Evolutionary conservation across 2,888 invertebrate genomes (phyloP).

Genomic region (Melinaea menophilus): DNA sequence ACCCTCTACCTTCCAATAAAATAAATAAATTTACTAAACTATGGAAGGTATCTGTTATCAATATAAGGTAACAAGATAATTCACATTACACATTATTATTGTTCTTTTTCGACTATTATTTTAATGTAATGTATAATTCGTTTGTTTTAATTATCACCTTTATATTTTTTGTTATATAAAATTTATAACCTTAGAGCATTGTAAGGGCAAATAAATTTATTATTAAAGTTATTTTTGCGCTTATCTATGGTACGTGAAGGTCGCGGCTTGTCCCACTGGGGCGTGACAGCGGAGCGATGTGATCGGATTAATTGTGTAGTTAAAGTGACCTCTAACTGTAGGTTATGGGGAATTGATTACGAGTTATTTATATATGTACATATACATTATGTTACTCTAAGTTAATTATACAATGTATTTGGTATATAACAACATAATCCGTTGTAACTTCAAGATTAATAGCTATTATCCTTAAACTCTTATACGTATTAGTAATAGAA

Average conservation of each 20-base stretch:
- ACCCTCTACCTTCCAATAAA: too few relatives aligned
- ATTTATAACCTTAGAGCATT: not conserved
- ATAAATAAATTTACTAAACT: too few relatives aligned
- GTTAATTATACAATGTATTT: too few relatives aligned
- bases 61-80: too few relatives aligned
- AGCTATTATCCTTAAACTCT: slow-evolving; percentile 13
- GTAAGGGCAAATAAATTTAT: not conserved
- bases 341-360: too few relatives aligned
- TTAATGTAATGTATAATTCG: too few relatives aligned
- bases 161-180: not conserved
- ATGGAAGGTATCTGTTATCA: too few relatives aligned
- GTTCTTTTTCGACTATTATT: too few relatives aligned
- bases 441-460: slow-evolving; percentile 16
- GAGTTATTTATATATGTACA: too few relatives aligned
- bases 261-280: slow-evolving; percentile 22
- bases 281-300: slow-evolving; percentile 4
- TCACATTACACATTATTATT: too few relatives aligned
- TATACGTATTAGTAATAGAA: slow-evolving; percentile 5
- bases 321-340: not conserved
- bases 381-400: too few relatives aligned
- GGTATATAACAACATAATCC: slow-evolving; percentile 7
- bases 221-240: not conserved
- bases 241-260: slow-evolving; percentile 15
- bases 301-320: not conserved
- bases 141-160: not conserved